A percentile compares a stretch with the other conserved stretches of the same genome.
Evolutionary conservation across 2,797 vertebrate genomes (phyloP).

Genomic region (Alauda arvensis): DNA sequence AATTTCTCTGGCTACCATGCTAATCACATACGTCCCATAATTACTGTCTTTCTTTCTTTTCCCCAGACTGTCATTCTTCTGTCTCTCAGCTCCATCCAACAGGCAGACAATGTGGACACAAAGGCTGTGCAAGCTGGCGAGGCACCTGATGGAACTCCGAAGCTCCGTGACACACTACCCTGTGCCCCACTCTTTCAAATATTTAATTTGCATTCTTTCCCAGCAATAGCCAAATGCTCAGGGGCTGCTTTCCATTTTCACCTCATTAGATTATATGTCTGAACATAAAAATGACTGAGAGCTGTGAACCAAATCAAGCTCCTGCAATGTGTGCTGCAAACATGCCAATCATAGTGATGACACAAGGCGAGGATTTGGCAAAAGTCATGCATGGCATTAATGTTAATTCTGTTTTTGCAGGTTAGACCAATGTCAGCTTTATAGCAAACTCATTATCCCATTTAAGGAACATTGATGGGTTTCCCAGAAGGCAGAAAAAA

Average conservation of each 20-base stretch:
- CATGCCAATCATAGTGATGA: conserved; percentile 74
- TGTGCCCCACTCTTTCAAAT: conserved; percentile 58
- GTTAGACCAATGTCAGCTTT: conserved; percentile 33
- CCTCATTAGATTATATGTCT: conserved; percentile 69
- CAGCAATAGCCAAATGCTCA: conserved; percentile 66
- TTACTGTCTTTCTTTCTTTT: conserved; percentile 79
- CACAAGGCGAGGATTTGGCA: conserved; percentile 70
- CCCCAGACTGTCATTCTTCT: conserved; percentile 76
- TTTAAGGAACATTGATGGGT: conserved; percentile 11
- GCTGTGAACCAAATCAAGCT: conserved; percentile 71
- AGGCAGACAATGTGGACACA: conserved; percentile 73
- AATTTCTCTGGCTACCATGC: conserved; percentile 92
- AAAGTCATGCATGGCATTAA: conserved; percentile 53
- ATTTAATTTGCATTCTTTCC: conserved; percentile 79
- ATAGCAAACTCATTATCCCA: conserved; percentile 15
- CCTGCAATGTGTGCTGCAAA: conserved; percentile 77
- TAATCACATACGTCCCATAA: conserved; percentile 82
- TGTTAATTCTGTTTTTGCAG: conserved; percentile 72
- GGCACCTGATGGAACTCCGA: conserved; percentile 74
- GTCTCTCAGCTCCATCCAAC: conserved; percentile 69
- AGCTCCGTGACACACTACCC: conserved; percentile 40
- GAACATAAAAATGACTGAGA: conserved; percentile 63
- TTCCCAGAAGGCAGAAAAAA: conserved; percentile 22
- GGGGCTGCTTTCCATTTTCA: conserved; percentile 66
- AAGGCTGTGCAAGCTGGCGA: conserved; percentile 70